These are phyloP conservation scores for Cataglyphis cursor DNA, from an alignment of 2,888 invertebrate genomes.

Conservation along the genomic window DNA sequence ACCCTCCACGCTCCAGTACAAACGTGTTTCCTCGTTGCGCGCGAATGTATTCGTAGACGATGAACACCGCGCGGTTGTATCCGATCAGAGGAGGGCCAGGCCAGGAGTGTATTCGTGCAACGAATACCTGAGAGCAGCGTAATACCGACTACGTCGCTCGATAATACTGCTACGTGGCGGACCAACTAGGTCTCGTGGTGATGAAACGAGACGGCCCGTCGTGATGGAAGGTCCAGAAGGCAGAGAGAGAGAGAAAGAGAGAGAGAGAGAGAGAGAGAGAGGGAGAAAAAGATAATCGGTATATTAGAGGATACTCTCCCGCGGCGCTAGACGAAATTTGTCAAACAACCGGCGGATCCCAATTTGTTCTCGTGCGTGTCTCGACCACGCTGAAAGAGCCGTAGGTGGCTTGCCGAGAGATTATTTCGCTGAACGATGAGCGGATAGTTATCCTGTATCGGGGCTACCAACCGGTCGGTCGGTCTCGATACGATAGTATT, in stretches of 20 bases:
- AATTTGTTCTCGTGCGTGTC: slow-evolving; percentile 78
- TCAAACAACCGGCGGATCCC: slow-evolving; percentile 77
- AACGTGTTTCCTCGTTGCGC: slow-evolving; percentile 54
- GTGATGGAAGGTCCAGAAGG: slow-evolving; percentile 47
- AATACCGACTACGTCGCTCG: slow-evolving; percentile 52
- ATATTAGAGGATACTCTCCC: slow-evolving; percentile 77
- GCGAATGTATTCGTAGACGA: slow-evolving; percentile 47
- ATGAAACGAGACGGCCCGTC: slow-evolving; percentile 61
- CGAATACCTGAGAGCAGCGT: slow-evolving; percentile 72
- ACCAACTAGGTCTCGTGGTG: slow-evolving; percentile 52
- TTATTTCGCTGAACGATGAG: slow-evolving; percentile 58
- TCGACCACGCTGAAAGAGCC: slow-evolving; percentile 68
- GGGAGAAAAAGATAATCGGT: slow-evolving; percentile 59
- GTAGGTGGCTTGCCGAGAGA: slow-evolving; percentile 65
- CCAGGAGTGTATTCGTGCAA: slow-evolving; percentile 71
- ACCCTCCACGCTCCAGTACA: slow-evolving; percentile 70
- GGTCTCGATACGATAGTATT: slow-evolving; percentile 58
- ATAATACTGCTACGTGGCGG: slow-evolving; percentile 60
- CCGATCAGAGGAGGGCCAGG: slow-evolving; percentile 23
- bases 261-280: slow-evolving; percentile 39
- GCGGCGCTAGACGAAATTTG: slow-evolving; percentile 81
- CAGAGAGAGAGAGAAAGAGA: slow-evolving; percentile 13
- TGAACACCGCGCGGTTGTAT: slow-evolving; percentile 58
- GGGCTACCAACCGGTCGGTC: slow-evolving; percentile 52
- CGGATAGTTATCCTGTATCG: slow-evolving; percentile 57